These are phyloP conservation scores for Elaphurus davidianus DNA, from an alignment of 2,113 vertebrate species.

Conservation along the genomic window DNA sequence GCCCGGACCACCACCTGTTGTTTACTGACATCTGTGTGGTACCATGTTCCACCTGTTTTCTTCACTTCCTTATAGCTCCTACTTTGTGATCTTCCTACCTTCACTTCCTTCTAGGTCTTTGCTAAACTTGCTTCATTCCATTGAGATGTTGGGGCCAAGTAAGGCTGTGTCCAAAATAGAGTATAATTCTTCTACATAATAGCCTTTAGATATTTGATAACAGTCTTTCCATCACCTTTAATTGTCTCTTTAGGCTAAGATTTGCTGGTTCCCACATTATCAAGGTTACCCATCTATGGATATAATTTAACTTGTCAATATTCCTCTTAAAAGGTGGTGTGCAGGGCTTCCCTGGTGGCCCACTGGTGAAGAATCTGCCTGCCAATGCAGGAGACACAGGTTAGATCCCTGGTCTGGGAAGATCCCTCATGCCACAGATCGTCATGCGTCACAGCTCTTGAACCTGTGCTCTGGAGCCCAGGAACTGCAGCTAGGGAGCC, in stretches of 20 bases:
- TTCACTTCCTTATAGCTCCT: background rate
- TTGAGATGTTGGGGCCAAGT: background rate
- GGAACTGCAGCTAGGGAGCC: background rate
- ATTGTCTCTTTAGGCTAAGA: constrained; percentile 18
- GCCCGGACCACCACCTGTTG: constrained; percentile 25
- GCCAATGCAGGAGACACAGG: background rate
- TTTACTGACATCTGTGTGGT: background rate
- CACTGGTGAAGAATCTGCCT: background rate
- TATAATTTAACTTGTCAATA: constrained; percentile 3
- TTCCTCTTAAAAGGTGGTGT: background rate
- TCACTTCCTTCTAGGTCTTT: background rate
- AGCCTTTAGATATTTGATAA: background rate
- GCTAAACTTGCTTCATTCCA: background rate
- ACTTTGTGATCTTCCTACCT: background rate
- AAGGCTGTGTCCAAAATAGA: background rate
- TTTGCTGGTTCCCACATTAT: background rate
- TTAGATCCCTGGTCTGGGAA: background rate
- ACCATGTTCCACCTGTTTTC: background rate
- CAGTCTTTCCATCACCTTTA: background rate
- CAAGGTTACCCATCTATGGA: background rate
- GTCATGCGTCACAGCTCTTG: background rate
- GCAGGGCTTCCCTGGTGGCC: background rate
- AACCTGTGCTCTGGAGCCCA: background rate
- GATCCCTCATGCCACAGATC: background rate
- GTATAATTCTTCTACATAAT: background rate